Evolutionary conservation across 2,888 invertebrate genomes (phyloP).

Genomic region (Bombylius discolor): DNA sequence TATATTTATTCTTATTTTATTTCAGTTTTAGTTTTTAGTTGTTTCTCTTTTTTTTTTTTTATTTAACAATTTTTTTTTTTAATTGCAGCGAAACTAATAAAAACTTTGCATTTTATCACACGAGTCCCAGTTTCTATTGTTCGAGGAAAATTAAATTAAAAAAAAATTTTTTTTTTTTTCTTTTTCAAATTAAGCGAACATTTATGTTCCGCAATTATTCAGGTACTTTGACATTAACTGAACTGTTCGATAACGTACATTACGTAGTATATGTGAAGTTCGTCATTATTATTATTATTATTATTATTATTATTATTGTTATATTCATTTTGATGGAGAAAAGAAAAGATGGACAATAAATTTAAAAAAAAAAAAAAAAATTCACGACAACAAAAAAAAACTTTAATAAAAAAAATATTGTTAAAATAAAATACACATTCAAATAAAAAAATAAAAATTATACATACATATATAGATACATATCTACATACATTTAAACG

Average conservation of each 20-base stretch:
- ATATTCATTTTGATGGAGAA: no score
- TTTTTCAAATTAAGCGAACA: neutral
- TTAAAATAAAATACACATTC: no score
- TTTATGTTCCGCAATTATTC: conserved; percentile 4
- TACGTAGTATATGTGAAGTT: no score
- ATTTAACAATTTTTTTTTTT: neutral
- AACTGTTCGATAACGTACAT: conserved; percentile 4
- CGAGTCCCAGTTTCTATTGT: conserved; percentile 6
- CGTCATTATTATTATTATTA: no score
- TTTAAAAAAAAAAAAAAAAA: no score
- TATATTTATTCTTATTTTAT: neutral
- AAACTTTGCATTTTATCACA: conserved; percentile 5
- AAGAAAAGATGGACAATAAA: no score
- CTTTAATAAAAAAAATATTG: no score
- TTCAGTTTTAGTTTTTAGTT: neutral
- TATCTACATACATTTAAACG: no score
- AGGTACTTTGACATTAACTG: conserved; percentile 1
- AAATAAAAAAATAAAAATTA: no score
- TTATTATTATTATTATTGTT: no score
- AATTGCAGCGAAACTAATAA: conserved; percentile 10
- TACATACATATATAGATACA: no score
- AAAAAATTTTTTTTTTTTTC: neutral
- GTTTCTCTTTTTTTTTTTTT: neutral
- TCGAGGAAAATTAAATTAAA: conserved; percentile 4
- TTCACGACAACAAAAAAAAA: no score